Base-by-base conservation (phyloP, 2,797 vertebrate species). In the Acipenser transmontanus region DNA sequence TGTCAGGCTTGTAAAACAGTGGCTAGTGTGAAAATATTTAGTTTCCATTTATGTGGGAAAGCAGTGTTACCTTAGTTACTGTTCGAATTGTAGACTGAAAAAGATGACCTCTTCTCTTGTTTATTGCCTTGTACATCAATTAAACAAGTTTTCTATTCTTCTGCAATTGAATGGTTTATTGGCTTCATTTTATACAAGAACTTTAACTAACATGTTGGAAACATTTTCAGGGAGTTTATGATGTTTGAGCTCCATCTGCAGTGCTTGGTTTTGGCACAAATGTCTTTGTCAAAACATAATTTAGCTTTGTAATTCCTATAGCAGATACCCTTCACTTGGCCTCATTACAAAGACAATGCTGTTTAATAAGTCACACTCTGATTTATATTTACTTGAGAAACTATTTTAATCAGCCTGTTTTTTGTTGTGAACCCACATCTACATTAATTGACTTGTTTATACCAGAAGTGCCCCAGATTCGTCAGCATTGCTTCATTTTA, bases 241-340 rank as follows among this genome's bases (percentile, higher is more conserved):
- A 57, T 47, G 48, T 49, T 59, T 56, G 50, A 47, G 47, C 14
- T 56, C 61, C 49, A 50, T 64, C 54, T 65, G 65, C 66, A 72
- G 82, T 71, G 70, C 64, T 47, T 60, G 71, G 59, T 71, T 69
- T 64, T 82, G 73, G 75, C 80, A 73, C 65, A 49, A 13, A 50
- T 64, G 74, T 67, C 68, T 73, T 72, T 72, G 73, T 85, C 79
- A 83, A 12, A 82, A 88, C 82, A 87, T 82, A 83, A 82, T 77
- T 82, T 74, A 71, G 72, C 84, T 85, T 86, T 87, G 85, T 87
- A 83, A 77, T 83, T 76, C 78, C 77, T 75, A 74, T 73, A 73
- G 72, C 73, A 83, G 77, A 79, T 85, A 65, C 68, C 78, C 68
- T 57, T 13, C 50, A 47, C 17, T 61, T 12, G 59, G 59, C 65